phyloP scores from a whole-genome alignment of 2,113 vertebrate genomes.

The Plectropomus leopardus region DNA sequence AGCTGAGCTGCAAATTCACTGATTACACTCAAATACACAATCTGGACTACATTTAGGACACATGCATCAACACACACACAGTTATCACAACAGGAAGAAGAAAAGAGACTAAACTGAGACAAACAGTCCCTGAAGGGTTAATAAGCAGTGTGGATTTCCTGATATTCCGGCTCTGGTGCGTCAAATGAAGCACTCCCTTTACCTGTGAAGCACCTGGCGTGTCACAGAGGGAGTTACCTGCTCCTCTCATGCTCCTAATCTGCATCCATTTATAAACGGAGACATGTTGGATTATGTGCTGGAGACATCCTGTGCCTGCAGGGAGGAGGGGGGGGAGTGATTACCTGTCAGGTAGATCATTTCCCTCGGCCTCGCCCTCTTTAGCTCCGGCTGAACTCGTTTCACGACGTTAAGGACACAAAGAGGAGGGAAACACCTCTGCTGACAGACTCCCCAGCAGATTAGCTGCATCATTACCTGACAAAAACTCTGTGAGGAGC shows the following conservation, averaged over 20 bases:
- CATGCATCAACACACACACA: too few relatives aligned
- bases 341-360: not conserved
- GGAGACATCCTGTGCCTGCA: slow-evolving; percentile 30
- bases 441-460: not conserved
- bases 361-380: not conserved
- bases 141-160: too few relatives aligned
- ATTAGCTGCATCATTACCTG: not conserved
- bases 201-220: not conserved
- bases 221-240: slow-evolving; percentile 28
- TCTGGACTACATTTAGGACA: too few relatives aligned
- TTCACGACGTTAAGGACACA: not conserved
- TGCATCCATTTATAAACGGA: slow-evolving; percentile 70
- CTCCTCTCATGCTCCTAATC: slow-evolving; percentile 61
- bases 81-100: too few relatives aligned
- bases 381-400: slow-evolving; percentile 45
- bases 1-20: too few relatives aligned
- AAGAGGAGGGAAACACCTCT: not conserved
- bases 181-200: slow-evolving; percentile 3
- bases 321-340: not conserved
- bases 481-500: not conserved
- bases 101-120: too few relatives aligned
- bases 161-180: not conserved
- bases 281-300: slow-evolving; percentile 60
- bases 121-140: too few relatives aligned
- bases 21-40: too few relatives aligned